Percentiles rank a stretch among this genome's conserved stretches.
Conservation (phyloP, 1,140 invertebrate species). For the Dysdera silvatica region DNA sequence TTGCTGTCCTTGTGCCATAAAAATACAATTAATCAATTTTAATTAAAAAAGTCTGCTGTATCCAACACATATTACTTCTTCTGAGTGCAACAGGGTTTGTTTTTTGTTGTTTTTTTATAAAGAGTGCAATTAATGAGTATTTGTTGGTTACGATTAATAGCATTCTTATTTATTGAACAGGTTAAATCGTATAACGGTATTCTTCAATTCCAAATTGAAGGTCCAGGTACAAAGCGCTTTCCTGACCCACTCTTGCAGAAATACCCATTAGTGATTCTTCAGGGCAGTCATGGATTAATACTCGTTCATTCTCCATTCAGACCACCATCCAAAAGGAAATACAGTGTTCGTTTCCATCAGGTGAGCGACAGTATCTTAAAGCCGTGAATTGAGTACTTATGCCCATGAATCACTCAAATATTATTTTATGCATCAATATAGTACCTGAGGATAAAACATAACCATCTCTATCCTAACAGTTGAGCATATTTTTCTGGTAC, state of each 20-base stretch:
- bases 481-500: too few species aligned
- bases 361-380: conserved; percentile 28
- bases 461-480: too few species aligned
- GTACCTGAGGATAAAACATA: too few species aligned
- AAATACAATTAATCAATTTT: too few species aligned
- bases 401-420: too few species aligned
- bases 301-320: conserved; percentile 61
- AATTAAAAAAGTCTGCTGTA: too few species aligned
- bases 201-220: conserved; percentile 66
- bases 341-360: conserved; percentile 59
- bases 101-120: not conserved
- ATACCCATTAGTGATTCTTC: conserved; percentile 74
- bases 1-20: too few species aligned
- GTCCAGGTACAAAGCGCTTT: conserved; percentile 52
- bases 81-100: not conserved
- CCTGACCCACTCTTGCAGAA: conserved; percentile 53
- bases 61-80: not conserved
- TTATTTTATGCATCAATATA: too few species aligned
- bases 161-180: too few species aligned
- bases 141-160: too few species aligned
- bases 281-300: conserved; percentile 66
- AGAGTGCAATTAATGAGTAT: too few species aligned
- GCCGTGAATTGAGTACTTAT: too few species aligned
- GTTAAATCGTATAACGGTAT: conserved; percentile 85
- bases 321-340: conserved; percentile 45